Base-by-base conservation (phyloP, 1,140 invertebrate genomes). In the Drosophila lacteicornis region DNA sequence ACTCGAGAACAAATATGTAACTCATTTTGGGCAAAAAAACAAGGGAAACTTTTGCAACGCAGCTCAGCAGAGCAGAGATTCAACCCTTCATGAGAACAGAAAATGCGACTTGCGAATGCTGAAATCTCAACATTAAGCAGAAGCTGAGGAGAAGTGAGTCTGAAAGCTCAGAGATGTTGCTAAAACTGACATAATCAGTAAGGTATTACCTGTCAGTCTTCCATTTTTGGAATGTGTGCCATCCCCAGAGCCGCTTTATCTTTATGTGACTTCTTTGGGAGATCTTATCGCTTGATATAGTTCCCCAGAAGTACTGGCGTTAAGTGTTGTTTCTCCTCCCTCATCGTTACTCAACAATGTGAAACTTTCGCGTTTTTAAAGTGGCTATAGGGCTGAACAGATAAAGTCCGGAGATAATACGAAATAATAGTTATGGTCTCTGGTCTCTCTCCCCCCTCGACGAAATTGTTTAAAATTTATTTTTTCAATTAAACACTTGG, bases 401-500 rank as follows among this genome's bases (percentile, higher is more conserved):
- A 70, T 69, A 70, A 68, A 40, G 62, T 40, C 49, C 0, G 15
- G 17, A 70, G 67, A 70, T 70, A 56, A 53, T 68, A 12, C 33
- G 1, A 67, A 47, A 67, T 70, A 67, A 53, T 53, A 40, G 46
- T 45, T 36, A 69, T 66, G 61, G 46, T 47, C n/a, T 65, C 49
- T 17, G 22, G 22, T 25, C 22, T 25, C 22, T 25, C 22, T 25
- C 22, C 22, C 22, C 2, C 22, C 22, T 25, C 22, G 22, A 25
- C 22, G 22, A 25, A 25, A 25, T 25, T 3, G 22, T 25, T 25
- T 25, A 25, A 25, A 25, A 17, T 36, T 33, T 33, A 19, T 27
- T 69, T 66, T 25, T 66, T 50, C 49, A 59, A 73, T 73, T 73
- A 71, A 71, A 15, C 27, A 11, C 50, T 58, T 58, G 13, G 7